Conservation (phyloP, 2,888 invertebrate genomes). For the Tinea trinotella region DNA sequence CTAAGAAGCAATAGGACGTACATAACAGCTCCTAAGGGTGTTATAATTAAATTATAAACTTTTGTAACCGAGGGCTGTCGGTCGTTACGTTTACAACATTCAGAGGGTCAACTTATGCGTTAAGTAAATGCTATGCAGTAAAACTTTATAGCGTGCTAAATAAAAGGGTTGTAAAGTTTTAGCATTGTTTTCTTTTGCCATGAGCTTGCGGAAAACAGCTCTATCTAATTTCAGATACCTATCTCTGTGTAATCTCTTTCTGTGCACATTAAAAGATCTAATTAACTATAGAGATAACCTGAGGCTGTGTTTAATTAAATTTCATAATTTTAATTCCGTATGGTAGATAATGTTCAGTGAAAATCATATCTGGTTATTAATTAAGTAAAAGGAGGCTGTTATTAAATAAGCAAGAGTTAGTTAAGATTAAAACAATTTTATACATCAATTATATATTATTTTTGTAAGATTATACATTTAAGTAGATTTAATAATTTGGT, state of each 20-base stretch:
- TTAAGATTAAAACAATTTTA: too few relatives aligned
- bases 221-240: conserved; percentile 5
- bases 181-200: conserved; percentile 38
- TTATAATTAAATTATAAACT: conserved; percentile 71
- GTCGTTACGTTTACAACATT: conserved; percentile 22
- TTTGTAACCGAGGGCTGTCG: conserved; percentile 38
- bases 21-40: conserved; percentile 57
- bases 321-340: neutral
- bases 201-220: neutral
- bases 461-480: too few relatives aligned
- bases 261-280: neutral
- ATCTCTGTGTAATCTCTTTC: neutral
- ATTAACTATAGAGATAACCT: neutral
- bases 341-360: too few relatives aligned
- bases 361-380: too few relatives aligned
- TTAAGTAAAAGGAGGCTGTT: too few relatives aligned
- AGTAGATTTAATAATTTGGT: too few relatives aligned
- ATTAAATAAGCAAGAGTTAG: too few relatives aligned
- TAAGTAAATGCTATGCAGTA: conserved; percentile 63
- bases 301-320: neutral
- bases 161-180: conserved; percentile 65
- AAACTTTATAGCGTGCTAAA: conserved; percentile 68
- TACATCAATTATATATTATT: too few relatives aligned
- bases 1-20: conserved; percentile 18
- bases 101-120: conserved; percentile 58